phyloP scores from a whole-genome alignment of 1,140 invertebrate species.

The Drosophila fuyamai region DNA sequence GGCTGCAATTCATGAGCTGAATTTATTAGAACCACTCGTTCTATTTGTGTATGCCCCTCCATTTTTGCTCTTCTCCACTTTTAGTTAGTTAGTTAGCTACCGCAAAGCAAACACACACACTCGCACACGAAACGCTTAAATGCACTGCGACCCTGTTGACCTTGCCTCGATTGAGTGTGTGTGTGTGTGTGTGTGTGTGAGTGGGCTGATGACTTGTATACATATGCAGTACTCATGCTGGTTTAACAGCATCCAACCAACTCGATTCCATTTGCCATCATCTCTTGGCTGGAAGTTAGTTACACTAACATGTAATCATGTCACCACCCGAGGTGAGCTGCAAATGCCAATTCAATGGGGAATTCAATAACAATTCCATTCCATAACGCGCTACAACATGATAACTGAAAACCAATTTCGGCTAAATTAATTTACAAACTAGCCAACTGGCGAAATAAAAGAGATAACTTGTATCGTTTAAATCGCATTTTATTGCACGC shows the following conservation, averaged over 20 bases:
- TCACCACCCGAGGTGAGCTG: constrained; percentile 31
- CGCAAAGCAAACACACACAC: constrained; percentile 17
- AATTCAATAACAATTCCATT: constrained; percentile 41
- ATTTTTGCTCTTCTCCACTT: constrained; percentile 12
- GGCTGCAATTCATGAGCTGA: constrained; percentile 57
- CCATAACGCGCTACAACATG: constrained; percentile 1
- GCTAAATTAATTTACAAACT: constrained; percentile 12
- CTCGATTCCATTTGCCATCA: constrained; percentile 23
- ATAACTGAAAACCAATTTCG: constrained; percentile 16
- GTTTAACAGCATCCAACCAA: constrained; percentile 21
- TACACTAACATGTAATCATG: constrained; percentile 44
- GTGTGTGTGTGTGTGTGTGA: constrained; percentile 12
- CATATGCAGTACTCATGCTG: constrained; percentile 3
- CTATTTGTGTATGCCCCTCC: constrained; percentile 6
- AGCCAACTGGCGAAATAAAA: constrained; percentile 22
- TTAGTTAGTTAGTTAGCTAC: constrained; percentile 60
- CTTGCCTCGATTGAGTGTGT: constrained; percentile 37
- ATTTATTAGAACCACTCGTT: constrained; percentile 55
- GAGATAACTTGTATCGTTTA: constrained; percentile 3
- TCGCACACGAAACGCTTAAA: constrained; percentile 51
- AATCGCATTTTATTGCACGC: constrained; percentile 1
- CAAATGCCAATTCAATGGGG: constrained; percentile 9
- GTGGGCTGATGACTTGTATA: neutral
- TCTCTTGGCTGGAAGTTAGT: constrained; percentile 18
- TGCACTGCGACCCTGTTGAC: constrained; percentile 67